Evolutionary conservation across 2,113 vertebrate species (phyloP), one percentile per base, ranked within the genome.

Genomic region (Alosa alosa): DNA sequence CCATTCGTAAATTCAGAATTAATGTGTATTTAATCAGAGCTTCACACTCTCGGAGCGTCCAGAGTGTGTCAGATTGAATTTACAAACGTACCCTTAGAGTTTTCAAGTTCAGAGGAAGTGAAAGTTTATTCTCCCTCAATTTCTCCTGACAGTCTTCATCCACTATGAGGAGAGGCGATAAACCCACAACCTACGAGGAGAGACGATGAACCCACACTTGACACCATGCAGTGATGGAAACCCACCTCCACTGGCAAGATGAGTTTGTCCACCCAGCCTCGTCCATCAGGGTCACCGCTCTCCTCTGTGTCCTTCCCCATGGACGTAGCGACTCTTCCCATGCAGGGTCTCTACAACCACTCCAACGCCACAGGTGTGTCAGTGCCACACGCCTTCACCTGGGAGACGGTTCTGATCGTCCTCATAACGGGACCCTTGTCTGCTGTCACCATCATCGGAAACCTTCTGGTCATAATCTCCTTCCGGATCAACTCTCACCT

Each of bases 391-490:
- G 6, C 20, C 3, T 10, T 82, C 31, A 36, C 85, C 49, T 90
- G 89, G 89, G 88, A 52, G 60, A 81, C 60, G 64, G 84, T 83
- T 3, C 84, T 88, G 86, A 82, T 90, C 17, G 81, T 83, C 3
- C 60, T 88, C 5, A 81, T 88, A 36, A 90, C 89, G 1, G 45
- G 88, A 20, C 86, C 86, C 0, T 81, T 90, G 17, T 90, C 89
- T 10, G 44, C 47, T 78, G 85, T 88, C 78, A 90, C 89, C 82
- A 86, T 90, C 55, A 84, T 84, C 1, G 87, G 89, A 22, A 90
- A 90, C 81, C 68, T 90, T 41, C 81, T 90, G 78, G 89, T 90
- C 81, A 90, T 90, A 8, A 81, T 90, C 55, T 85, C 87, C 1
- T 90, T 90, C 46, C 84, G 81, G 49, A 52, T 90, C 78, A 90